A percentile compares a stretch with the other conserved stretches of the same genome.
These are phyloP conservation scores for Raphicerus campestris DNA, from an alignment of 2,113 vertebrate species.

Conservation along the genomic window DNA sequence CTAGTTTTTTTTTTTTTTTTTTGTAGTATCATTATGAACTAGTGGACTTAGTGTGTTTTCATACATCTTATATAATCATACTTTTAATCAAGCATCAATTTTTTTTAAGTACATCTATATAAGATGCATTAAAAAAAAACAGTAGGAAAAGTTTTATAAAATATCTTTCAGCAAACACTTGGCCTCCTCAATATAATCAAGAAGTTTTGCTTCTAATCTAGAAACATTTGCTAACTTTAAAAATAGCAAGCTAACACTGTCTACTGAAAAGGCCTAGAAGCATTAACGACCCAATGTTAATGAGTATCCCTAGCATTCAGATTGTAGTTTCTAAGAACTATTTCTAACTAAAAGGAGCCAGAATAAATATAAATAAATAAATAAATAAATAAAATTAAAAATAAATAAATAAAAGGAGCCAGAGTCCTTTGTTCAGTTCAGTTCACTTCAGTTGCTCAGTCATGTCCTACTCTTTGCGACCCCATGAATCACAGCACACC, in stretches of 20 bases:
- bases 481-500: no score
- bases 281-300: not conserved
- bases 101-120: not conserved
- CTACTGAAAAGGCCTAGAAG: not conserved
- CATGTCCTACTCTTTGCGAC: rapidly evolving
- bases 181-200: not conserved
- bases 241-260: not conserved
- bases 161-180: not conserved
- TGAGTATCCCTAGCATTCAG: not conserved
- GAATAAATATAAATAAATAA: not conserved
- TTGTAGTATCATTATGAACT: not conserved
- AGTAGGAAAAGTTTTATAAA: slow-evolving; percentile 35
- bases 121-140: not conserved
- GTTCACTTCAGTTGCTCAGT: no score
- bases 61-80: not conserved
- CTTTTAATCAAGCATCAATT: not conserved
- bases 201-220: slow-evolving; percentile 32
- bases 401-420: not conserved
- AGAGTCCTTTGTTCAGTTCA: not conserved
- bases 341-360: slow-evolving; percentile 12
- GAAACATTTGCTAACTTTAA: slow-evolving; percentile 5
- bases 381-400: no score
- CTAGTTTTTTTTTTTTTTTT: no score
- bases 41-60: not conserved
- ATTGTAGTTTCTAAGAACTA: not conserved